Conservation (phyloP, 2,888 invertebrate genomes). For the Fabriciana adippe region DNA sequence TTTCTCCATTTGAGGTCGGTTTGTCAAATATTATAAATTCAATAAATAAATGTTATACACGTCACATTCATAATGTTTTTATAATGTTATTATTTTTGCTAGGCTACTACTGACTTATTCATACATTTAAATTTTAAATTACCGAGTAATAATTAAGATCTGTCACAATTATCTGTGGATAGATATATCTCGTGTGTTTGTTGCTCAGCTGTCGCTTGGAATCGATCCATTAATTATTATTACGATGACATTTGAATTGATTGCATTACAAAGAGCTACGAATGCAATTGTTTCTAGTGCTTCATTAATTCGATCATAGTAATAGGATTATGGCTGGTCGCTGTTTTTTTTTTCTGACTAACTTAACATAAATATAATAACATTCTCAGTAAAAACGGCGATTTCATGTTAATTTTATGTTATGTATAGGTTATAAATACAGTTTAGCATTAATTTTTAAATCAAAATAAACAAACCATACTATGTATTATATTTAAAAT, state of each 20-base stretch:
- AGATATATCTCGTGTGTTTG: slow-evolving; percentile 13
- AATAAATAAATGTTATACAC: too few relatives aligned
- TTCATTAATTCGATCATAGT: slow-evolving; percentile 35
- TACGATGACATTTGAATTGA: slow-evolving; percentile 40
- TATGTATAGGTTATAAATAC: neutral
- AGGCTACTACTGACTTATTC: too few relatives aligned
- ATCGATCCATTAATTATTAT: slow-evolving; percentile 40
- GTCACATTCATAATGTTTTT: too few relatives aligned
- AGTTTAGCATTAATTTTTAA: neutral
- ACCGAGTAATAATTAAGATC: slow-evolving; percentile 8
- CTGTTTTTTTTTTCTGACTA: slow-evolving; percentile 11
- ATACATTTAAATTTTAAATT: neutral
- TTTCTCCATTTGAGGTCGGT: too few relatives aligned
- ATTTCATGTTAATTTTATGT: neutral
- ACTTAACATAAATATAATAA: neutral
- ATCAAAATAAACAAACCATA: neutral
- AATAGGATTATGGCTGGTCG: slow-evolving; percentile 28
- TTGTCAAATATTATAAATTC: too few relatives aligned
- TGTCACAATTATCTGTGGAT: slow-evolving; percentile 18
- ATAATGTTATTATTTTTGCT: too few relatives aligned
- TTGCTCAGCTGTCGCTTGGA: slow-evolving; percentile 27
- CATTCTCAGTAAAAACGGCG: neutral
- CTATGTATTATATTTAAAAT: neutral
- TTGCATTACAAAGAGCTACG: slow-evolving; percentile 30
- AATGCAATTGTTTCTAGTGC: slow-evolving; percentile 34